Conservation (phyloP, 2,797 vertebrate genomes). For the Trachurus trachurus region DNA sequence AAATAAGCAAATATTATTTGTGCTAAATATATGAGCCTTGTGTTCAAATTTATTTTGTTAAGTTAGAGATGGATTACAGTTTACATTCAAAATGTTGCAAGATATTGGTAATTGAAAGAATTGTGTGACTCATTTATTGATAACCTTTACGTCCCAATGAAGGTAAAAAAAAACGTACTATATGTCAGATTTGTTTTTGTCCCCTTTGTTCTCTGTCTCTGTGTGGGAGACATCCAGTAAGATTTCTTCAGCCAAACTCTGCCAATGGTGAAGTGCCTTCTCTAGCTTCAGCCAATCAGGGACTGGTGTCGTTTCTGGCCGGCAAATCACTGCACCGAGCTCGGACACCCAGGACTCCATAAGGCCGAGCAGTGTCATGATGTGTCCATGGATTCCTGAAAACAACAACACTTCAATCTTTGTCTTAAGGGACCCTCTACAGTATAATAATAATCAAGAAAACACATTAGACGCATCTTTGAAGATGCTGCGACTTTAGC, state of each 20-base stretch:
- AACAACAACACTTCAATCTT: constrained; percentile 19
- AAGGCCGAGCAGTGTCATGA: constrained; percentile 75
- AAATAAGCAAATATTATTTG: neutral
- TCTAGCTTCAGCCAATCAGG: constrained; percentile 81
- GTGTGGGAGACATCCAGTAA: constrained; percentile 59
- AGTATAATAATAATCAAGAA: neutral
- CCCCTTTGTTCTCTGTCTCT: constrained; percentile 59
- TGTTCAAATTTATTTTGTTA: too few relatives aligned
- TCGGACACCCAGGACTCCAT: constrained; percentile 84
- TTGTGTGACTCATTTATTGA: too few relatives aligned
- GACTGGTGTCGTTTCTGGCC: constrained; percentile 30
- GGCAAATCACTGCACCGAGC: constrained; percentile 55
- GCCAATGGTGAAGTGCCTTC: constrained; percentile 76
- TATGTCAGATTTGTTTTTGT: constrained; percentile 47
- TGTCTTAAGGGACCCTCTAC: neutral
- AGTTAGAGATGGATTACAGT: too few relatives aligned
- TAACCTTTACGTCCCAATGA: neutral
- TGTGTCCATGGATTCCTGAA: constrained; percentile 81
- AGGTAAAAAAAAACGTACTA: constrained; percentile 64
- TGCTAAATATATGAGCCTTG: too few relatives aligned
- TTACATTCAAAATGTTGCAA: too few relatives aligned
- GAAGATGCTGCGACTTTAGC: neutral
- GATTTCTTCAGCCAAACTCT: constrained; percentile 71
- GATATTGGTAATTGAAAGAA: too few relatives aligned
- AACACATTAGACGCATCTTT: neutral